A percentile compares a stretch with the other conserved stretches of the same genome.
These are phyloP conservation scores for Falco rusticolus DNA, from an alignment of 2,797 vertebrate species.

Conservation along the genomic window DNA sequence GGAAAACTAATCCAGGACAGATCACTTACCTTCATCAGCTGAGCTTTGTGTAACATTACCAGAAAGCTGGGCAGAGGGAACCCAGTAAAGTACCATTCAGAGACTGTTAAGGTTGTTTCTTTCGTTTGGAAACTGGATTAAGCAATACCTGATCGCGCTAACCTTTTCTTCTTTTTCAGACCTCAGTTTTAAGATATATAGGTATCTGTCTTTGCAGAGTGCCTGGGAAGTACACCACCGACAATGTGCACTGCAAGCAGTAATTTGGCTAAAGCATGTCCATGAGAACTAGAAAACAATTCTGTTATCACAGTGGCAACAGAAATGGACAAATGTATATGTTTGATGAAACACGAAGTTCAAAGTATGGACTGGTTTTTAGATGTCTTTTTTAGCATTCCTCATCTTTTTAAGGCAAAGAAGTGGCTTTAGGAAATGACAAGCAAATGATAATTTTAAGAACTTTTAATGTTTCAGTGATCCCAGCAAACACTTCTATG, in stretches of 20 bases:
- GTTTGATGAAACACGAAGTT: background rate
- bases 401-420: background rate
- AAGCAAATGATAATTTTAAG: background rate
- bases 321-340: background rate
- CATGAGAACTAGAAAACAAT: background rate
- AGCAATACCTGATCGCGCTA: background rate
- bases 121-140: background rate
- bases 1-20: background rate
- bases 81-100: background rate
- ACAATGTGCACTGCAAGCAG: background rate
- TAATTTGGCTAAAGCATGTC: background rate
- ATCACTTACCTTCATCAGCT: background rate
- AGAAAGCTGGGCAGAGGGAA: background rate
- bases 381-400: background rate
- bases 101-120: background rate
- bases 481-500: background rate
- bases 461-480: background rate
- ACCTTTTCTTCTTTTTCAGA: background rate
- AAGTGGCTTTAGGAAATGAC: background rate
- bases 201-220: background rate
- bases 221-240: background rate
- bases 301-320: background rate
- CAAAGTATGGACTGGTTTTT: background rate
- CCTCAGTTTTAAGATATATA: background rate
- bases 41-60: background rate